Percentiles rank a stretch among this genome's conserved stretches.
These are phyloP conservation scores for Sycophaga agraensis DNA, from an alignment of 1,140 invertebrate species.

Conservation along the genomic window DNA sequence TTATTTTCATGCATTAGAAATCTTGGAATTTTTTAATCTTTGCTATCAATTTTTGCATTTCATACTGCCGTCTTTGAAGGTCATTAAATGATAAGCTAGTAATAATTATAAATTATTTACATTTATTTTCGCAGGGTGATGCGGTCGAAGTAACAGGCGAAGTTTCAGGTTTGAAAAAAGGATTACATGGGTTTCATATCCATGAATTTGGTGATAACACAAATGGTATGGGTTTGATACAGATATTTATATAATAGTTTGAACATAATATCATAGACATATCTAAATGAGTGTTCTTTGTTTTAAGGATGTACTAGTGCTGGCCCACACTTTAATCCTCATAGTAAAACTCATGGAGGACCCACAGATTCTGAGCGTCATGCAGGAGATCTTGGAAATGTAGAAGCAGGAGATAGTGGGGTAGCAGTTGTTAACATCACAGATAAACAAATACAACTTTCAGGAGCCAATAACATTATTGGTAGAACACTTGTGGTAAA, in stretches of 20 bases:
- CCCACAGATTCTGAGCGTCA: conserved; percentile 76
- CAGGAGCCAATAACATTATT: conserved; percentile 78
- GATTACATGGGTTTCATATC: conserved; percentile 91
- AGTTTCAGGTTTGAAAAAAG: conserved; percentile 68
- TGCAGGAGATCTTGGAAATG: conserved; percentile 91
- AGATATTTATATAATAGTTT: neutral
- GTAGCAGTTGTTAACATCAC: conserved; percentile 76
- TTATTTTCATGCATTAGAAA: too few species aligned
- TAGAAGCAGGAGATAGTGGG: conserved; percentile 71
- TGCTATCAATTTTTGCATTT: neutral
- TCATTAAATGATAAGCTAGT: too few species aligned
- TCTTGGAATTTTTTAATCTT: conserved; percentile 10
- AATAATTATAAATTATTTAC: too few species aligned
- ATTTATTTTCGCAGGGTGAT: conserved; percentile 33
- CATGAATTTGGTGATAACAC: conserved; percentile 97
- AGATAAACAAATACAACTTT: conserved; percentile 74
- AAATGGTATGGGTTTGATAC: conserved; percentile 62
- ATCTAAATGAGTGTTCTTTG: too few species aligned
- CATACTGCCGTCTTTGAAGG: neutral
- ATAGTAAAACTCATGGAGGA: conserved; percentile 80
- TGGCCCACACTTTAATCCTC: conserved; percentile 94
- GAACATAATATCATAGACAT: neutral
- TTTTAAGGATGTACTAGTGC: conserved; percentile 85
- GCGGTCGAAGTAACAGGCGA: conserved; percentile 72
- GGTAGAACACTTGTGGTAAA: conserved; percentile 85